Conservation (phyloP, 2,113 vertebrate genomes). For the Regulus satrapa region DNA sequence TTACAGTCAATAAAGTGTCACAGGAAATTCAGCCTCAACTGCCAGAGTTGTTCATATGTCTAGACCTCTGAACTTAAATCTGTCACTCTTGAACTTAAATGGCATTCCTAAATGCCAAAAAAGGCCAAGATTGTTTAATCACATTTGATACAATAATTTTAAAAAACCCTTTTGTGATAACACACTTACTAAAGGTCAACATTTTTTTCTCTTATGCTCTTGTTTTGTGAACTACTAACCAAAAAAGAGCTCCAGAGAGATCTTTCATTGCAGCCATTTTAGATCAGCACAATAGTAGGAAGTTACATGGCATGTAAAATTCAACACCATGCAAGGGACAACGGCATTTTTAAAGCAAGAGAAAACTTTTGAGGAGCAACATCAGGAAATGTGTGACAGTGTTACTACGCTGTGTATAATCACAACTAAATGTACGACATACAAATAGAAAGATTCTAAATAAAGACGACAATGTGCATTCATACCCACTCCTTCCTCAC, state of each 20-base stretch:
- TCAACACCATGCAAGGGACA: not conserved
- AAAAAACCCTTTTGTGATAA: not conserved
- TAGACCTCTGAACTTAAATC: not conserved
- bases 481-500: not conserved
- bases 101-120: not conserved
- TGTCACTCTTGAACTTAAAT: not conserved
- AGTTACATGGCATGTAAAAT: not conserved
- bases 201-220: not conserved
- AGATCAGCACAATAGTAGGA: not conserved
- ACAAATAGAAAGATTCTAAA: not conserved
- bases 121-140: not conserved
- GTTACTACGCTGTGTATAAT: not conserved
- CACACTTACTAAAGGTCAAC: not conserved
- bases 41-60: not conserved
- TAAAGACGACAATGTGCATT: not conserved
- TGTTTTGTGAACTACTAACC: not conserved
- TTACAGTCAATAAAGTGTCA: not conserved
- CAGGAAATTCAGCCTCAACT: not conserved
- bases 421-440: not conserved
- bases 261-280: not conserved
- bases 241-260: not conserved
- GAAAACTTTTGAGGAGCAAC: not conserved
- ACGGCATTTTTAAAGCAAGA: not conserved
- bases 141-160: not conserved
- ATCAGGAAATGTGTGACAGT: not conserved